Percentiles rank a stretch among this genome's conserved stretches.
Evolutionary conservation across 2,888 invertebrate species (phyloP).

Genomic region (Rugalucina vietnamica): DNA sequence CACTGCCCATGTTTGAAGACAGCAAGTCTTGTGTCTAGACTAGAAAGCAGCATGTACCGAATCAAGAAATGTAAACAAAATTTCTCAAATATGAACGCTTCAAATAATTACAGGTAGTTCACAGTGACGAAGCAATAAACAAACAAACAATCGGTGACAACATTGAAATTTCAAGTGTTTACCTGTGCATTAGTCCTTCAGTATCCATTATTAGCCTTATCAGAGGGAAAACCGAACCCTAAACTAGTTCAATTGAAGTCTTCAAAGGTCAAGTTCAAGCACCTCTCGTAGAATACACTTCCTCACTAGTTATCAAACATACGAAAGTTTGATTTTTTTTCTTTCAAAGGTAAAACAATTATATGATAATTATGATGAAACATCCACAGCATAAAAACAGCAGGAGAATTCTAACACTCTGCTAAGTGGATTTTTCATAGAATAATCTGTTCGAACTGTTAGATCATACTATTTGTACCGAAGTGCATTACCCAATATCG

Average conservation of each 20-base stretch:
- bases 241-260: not conserved
- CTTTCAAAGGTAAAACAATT: not conserved
- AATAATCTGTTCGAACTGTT: not conserved
- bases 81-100: no score
- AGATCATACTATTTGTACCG: not conserved
- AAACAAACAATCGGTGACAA: no score
- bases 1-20: no score
- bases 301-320: not conserved
- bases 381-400: not conserved
- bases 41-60: no score
- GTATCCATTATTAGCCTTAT: not conserved
- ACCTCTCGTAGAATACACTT: not conserved
- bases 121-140: no score
- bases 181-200: not conserved
- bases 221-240: not conserved
- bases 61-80: no score
- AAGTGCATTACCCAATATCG: not conserved
- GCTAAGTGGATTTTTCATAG: not conserved
- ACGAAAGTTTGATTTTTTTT: constrained; percentile 3
- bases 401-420: not conserved
- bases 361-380: no score
- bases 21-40: no score
- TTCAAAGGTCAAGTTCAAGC: constrained; percentile 1
- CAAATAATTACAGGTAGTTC: no score
- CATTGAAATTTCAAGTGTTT: not conserved